Evolutionary conservation across 2,888 invertebrate genomes (phyloP).

Genomic region (Himalopsyche kuldschensis): DNA sequence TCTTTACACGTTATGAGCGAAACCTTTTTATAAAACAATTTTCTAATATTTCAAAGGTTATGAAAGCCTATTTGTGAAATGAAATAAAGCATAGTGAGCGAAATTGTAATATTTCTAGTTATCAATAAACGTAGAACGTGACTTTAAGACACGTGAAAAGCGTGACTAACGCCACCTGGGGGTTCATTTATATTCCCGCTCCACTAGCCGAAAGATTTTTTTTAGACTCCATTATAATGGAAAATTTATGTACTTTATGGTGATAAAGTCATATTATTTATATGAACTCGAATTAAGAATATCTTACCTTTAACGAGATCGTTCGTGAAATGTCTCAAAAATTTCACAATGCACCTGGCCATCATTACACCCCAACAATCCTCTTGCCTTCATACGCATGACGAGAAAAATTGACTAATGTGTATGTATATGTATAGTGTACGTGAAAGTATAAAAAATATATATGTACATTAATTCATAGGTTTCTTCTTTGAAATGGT

Average conservation of each 20-base stretch:
- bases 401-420: no score
- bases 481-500: no score
- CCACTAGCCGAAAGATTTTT: background rate
- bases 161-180: constrained; percentile 9
- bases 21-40: background rate
- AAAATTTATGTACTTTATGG: background rate
- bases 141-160: constrained; percentile 8
- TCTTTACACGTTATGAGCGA: no score
- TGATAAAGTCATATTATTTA: background rate
- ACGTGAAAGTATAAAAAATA: no score
- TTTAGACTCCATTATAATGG: background rate
- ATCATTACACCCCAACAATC: no score
- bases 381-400: no score
- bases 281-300: background rate
- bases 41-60: background rate
- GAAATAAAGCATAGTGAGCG: background rate
- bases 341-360: no score
- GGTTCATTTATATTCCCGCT: background rate
- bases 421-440: no score
- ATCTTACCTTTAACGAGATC: no score
- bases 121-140: constrained; percentile 22
- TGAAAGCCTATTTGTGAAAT: background rate
- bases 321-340: no score
- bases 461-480: no score
- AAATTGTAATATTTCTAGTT: constrained; percentile 8